Conservation (phyloP, 2,888 invertebrate genomes). For the Norana najaformis region DNA sequence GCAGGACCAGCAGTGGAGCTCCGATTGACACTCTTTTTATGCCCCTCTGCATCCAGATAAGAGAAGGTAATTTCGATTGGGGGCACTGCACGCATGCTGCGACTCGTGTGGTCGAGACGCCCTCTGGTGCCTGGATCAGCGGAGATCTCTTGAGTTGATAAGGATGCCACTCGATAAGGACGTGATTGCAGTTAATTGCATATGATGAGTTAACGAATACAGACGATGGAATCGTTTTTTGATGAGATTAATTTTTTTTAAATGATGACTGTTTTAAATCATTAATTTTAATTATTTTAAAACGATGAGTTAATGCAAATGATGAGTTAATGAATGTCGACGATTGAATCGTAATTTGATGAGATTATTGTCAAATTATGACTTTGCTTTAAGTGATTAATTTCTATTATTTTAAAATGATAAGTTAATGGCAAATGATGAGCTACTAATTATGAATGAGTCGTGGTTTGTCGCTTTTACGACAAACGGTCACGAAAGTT, state of each 20-base stretch:
- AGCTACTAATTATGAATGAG: no score
- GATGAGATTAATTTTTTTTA: no score
- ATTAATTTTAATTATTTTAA: no score
- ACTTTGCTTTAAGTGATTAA: no score
- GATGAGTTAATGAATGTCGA: background rate
- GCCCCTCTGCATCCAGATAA: background rate
- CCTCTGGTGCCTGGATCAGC: background rate
- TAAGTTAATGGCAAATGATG: no score
- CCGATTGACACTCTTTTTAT: background rate
- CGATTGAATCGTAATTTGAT: background rate
- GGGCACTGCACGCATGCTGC: conserved; percentile 6
- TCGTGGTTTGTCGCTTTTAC: no score
- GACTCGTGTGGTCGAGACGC: background rate
- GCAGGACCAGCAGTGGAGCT: background rate
- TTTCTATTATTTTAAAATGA: no score
- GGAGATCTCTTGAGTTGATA: background rate
- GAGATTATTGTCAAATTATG: no score
- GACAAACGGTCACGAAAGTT: no score
- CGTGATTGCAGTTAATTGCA: background rate
- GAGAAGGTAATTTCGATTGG: background rate
- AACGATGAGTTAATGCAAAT: background rate
- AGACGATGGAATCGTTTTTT: no score
- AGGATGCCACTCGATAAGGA: background rate
- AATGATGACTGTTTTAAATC: no score
- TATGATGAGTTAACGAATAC: background rate